Evolutionary conservation across 1,140 invertebrate genomes (phyloP).

Genomic region (Stenopsyche tienmushanensis): DNA sequence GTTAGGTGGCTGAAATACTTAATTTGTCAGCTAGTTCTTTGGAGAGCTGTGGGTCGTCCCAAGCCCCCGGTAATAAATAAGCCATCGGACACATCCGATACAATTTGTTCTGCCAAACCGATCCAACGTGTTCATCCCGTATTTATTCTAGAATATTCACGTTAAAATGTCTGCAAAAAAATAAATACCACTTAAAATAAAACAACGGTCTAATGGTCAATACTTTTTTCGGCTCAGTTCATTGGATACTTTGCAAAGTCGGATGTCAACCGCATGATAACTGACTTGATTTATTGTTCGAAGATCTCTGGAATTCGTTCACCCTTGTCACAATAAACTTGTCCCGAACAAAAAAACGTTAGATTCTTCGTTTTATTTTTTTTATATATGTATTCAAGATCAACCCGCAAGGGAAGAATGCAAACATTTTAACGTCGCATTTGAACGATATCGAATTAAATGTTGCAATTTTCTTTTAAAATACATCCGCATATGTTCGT

Average conservation of each 20-base stretch:
- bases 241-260: not conserved
- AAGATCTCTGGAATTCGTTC: not conserved
- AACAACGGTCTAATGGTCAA: no score
- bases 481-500: not conserved
- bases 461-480: not conserved
- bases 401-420: no score
- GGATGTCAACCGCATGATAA: constrained; percentile 10
- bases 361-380: not conserved
- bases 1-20: constrained; percentile 17
- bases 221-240: no score
- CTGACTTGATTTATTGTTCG: constrained; percentile 24
- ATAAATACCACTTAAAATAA: no score
- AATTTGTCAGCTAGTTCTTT: constrained; percentile 20
- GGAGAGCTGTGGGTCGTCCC: not conserved
- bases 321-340: constrained; percentile 23
- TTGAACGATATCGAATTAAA: not conserved
- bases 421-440: not conserved
- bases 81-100: no score
- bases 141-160: no score
- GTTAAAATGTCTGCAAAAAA: no score
- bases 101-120: no score
- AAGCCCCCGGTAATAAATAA: not conserved
- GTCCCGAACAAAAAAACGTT: constrained; percentile 8
- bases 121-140: no score
- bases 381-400: not conserved